Evolutionary conservation across 2,113 vertebrate species (phyloP).

Genomic region (Alexandromys fortis): DNA sequence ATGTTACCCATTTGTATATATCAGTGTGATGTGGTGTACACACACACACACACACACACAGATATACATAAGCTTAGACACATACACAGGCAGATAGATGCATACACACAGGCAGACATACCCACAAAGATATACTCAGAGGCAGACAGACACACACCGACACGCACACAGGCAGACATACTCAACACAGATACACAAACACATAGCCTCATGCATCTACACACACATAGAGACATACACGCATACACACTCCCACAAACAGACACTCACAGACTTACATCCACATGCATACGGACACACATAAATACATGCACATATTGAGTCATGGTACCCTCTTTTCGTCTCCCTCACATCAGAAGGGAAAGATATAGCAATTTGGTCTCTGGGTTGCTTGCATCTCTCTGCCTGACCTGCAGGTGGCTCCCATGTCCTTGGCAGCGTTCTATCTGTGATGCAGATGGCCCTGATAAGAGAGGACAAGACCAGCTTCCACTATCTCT

Average conservation of each 20-base stretch:
- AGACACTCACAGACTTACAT: background rate
- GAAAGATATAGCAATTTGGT: background rate
- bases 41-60: background rate
- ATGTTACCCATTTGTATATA: background rate
- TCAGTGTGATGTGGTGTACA: background rate
- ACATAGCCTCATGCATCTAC: background rate
- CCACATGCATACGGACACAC: background rate
- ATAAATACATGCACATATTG: background rate
- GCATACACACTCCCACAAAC: background rate
- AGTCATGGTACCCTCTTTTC: background rate
- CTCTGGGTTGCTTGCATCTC: background rate
- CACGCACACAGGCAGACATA: background rate
- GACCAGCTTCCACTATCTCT: background rate
- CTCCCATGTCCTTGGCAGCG: background rate
- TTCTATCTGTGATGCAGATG: background rate
- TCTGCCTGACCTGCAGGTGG: background rate
- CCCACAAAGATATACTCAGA: background rate
- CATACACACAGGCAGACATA: background rate
- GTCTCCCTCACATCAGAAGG: background rate
- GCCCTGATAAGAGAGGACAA: background rate
- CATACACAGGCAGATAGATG: background rate
- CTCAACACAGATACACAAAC: background rate
- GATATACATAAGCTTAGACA: background rate
- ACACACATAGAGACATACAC: background rate
- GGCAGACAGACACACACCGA: background rate